Evolutionary conservation across 30 jellyfish, hydroid and myxozoan genomes (phyloP), one percentile per base, ranked within the genome.

Genomic region (Pelagia noctiluca): DNA sequence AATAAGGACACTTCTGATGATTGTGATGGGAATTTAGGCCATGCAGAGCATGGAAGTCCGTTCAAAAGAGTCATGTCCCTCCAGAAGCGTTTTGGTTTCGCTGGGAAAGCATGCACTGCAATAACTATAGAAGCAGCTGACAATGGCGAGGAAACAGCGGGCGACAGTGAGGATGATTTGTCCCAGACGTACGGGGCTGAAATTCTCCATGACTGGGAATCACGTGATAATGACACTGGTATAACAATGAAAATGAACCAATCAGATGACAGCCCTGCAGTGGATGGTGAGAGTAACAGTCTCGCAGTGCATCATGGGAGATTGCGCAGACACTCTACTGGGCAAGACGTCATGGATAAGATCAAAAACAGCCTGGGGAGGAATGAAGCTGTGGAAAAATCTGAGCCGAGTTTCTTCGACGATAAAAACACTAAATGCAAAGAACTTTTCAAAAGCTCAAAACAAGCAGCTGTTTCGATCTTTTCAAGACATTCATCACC

Each of bases 391-490:
- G 30, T 10, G 21, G 68, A 8, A 52, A 19, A 30, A n/a, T n/a
- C n/a, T 19, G 26, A 19, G 2, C 12, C 7, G 7, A 52, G 21
- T 10, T 8, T 19, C 16, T 52, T 19, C 28, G 68, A 52, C 2
- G 26, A 52, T 3, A 52, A 5, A 19, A 52, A 52, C 26, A 19
- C 2, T 3, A 4, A 8, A 4, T 52, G 26, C 26, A 52, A 52
- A 19, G 26, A 19, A 4, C 7, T 52, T 3, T 52, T 52, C 2
- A 52, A 19, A 19, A 52, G 68, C 26, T 52, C 68, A 52, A 52
- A 52, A 30, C 68, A 52, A 52, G 68, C 68, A 3, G 68, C 68
- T 10, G 26, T 52, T 8, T 52, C 68, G 21, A 52, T 52, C 28
- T 52, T 52, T 19, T 52, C 68, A 30, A 52, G 21, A 2, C 16